Conservation (phyloP, 2,113 vertebrate species). For the Prinia subflava region DNA sequence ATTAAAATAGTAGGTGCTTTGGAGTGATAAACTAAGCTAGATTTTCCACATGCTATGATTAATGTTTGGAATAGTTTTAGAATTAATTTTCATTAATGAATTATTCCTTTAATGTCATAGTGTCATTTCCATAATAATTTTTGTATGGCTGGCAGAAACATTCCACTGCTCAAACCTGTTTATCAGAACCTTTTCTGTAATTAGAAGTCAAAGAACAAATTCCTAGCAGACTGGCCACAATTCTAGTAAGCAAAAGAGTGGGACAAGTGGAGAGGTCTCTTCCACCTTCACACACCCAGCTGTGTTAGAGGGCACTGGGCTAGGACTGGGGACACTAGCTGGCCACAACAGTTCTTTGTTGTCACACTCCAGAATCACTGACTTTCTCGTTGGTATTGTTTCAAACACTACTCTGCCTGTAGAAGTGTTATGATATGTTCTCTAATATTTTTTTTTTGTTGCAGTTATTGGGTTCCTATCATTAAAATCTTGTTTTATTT, state of each 20-base stretch:
- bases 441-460: background rate
- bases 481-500: background rate
- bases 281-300: accelerated
- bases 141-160: background rate
- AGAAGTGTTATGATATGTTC: background rate
- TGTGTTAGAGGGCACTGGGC: background rate
- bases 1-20: background rate
- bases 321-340: background rate
- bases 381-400: background rate
- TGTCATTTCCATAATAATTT: background rate
- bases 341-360: background rate
- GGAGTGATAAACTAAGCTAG: background rate
- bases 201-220: background rate
- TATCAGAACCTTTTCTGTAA: background rate
- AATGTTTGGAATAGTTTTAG: background rate
- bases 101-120: background rate
- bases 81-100: background rate
- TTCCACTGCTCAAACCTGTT: background rate
- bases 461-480: background rate
- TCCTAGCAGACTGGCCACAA: background rate
- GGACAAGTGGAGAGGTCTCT: background rate
- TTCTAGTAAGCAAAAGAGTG: background rate
- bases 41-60: background rate
- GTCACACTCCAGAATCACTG: background rate
- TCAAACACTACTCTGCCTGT: background rate